Percentiles rank a stretch among this genome's conserved stretches.
Evolutionary conservation across 2,888 invertebrate genomes (phyloP).

Genomic region (Chelonus formosanus): DNA sequence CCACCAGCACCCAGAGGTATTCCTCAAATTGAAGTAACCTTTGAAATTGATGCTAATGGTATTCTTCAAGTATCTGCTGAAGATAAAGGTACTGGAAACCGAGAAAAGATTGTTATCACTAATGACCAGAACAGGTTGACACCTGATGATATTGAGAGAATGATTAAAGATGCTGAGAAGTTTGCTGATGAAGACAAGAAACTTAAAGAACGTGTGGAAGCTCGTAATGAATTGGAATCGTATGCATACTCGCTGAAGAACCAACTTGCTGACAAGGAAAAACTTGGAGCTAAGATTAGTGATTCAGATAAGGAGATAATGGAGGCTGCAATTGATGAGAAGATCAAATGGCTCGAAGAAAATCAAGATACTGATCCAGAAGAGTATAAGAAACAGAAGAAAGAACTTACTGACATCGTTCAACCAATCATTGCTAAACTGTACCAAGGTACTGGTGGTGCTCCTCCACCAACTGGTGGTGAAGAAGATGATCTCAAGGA

Average conservation of each 20-base stretch:
- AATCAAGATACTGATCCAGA: slow-evolving; percentile 93
- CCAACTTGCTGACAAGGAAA: slow-evolving; percentile 95
- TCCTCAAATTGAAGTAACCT: slow-evolving; percentile 94
- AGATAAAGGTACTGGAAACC: slow-evolving; percentile 98
- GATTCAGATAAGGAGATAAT: slow-evolving; percentile 94
- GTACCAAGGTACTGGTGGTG: slow-evolving; percentile 82
- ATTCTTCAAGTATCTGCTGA: slow-evolving; percentile 97
- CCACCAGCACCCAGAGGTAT: slow-evolving; percentile 94
- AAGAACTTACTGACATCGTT: slow-evolving; percentile 91
- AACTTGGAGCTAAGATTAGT: slow-evolving; percentile 88
- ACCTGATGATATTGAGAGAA: slow-evolving; percentile 97
- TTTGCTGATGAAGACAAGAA: slow-evolving; percentile 99
- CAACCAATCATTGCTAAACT: slow-evolving; percentile 98
- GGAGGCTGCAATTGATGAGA: slow-evolving; percentile 94
- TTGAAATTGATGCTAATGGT: slow-evolving; percentile 94
- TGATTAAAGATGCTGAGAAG: slow-evolving; percentile 99
- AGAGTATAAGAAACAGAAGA: slow-evolving; percentile 94
- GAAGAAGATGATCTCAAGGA: slow-evolving; percentile 83
- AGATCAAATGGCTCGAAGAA: slow-evolving; percentile 97
- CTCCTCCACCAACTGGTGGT: slow-evolving; percentile 75
- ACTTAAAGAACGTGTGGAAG: slow-evolving; percentile 93
- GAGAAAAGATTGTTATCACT: slow-evolving; percentile 98
- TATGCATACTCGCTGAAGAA: slow-evolving; percentile 98
- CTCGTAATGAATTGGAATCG: slow-evolving; percentile 95
- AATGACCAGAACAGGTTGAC: slow-evolving; percentile 97